Evolutionary conservation across 2,888 invertebrate species (phyloP), one percentile per base, ranked within the genome.

Genomic region (Drosophila paucipuncta): DNA sequence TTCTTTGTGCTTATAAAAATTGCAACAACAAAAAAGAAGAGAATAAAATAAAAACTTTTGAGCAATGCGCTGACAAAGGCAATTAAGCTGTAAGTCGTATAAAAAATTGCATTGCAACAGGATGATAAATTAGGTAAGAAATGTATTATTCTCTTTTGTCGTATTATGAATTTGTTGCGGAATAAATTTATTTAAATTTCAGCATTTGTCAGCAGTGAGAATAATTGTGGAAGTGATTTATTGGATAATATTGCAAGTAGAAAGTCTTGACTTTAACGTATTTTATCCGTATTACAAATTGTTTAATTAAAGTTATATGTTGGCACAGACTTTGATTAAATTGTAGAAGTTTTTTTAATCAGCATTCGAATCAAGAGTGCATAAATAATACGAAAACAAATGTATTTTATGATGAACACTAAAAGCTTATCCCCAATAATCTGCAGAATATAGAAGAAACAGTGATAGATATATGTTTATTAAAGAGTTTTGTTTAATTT

Each of bases 71-170:
- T 66, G 49, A 43, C 28, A 57, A 54, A 50, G 60, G 58, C 62
- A 31, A 59, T 74, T 68, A 59, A 28, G 63, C 31, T n/a, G 61
- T 39, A 41, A 35, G 59, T 55, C 50, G n/a, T 33, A 6, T 28
- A 59, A 33, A 31, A 64, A 33, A 47, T 53, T 54, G 53, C 47
- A 52, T 11, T 47, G 31, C 25, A 55, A 33, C 67, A 9, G 11
- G 30, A 37, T 50, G 62, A 35, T 41, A 63, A 63, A 43, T 49
- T 47, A 52, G 39, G 18, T 41, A 35, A 41, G 5, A 53, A 30
- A 65, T 58, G 59, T 65, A 47, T 47, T 71, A 28, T 33, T 6
- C 39, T 39, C n/a, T 37, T 71, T 72, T 71, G 22, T 55, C n/a
- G 13, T 31, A 13, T 31, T 37, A n/a, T 28, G 25, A 50, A 61